Percentiles rank a stretch among this genome's conserved stretches.
phyloP scores from a whole-genome alignment of 2,888 invertebrate genomes.

The Agriopis marginaria region DNA sequence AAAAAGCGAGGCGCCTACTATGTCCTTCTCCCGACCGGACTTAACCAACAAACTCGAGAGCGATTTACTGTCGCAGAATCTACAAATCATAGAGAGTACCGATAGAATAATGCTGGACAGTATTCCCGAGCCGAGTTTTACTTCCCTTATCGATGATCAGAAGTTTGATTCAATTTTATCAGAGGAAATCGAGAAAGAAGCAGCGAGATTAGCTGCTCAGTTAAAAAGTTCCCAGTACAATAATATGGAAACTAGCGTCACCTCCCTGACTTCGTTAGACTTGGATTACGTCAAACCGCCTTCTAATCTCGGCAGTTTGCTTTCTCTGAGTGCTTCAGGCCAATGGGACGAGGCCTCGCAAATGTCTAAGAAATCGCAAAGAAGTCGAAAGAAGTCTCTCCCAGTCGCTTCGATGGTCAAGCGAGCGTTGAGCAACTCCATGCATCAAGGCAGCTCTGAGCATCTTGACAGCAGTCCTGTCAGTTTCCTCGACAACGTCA shows the following conservation, averaged over 20 bases:
- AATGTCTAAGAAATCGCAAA: constrained; percentile 69
- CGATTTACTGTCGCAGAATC: constrained; percentile 47
- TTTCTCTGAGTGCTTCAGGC: constrained; percentile 84
- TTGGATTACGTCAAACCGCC: constrained; percentile 92
- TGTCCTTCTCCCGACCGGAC: constrained; percentile 70
- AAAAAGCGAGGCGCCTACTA: constrained; percentile 64
- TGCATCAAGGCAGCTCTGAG: constrained; percentile 87
- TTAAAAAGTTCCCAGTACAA: constrained; percentile 63
- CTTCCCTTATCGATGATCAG: constrained; percentile 78
- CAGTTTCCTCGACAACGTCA: constrained; percentile 92
- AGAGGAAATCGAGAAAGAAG: constrained; percentile 91
- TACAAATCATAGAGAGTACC: constrained; percentile 47
- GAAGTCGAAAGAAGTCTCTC: constrained; percentile 89
- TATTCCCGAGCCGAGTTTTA: constrained; percentile 70
- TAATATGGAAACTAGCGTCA: constrained; percentile 86
- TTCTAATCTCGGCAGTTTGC: constrained; percentile 90
- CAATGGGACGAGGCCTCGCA: constrained; percentile 80
- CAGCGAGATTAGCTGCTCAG: constrained; percentile 87
- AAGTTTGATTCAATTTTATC: constrained; percentile 88
- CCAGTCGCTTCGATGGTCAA: constrained; percentile 90
- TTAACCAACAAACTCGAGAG: constrained; percentile 70
- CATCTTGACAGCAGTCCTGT: constrained; percentile 86
- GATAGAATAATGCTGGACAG: constrained; percentile 60
- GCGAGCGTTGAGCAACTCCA: constrained; percentile 88
- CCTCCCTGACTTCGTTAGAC: constrained; percentile 88